These are phyloP conservation scores for Menura novaehollandiae DNA, from an alignment of 2,113 vertebrate genomes.

Conservation along the genomic window DNA sequence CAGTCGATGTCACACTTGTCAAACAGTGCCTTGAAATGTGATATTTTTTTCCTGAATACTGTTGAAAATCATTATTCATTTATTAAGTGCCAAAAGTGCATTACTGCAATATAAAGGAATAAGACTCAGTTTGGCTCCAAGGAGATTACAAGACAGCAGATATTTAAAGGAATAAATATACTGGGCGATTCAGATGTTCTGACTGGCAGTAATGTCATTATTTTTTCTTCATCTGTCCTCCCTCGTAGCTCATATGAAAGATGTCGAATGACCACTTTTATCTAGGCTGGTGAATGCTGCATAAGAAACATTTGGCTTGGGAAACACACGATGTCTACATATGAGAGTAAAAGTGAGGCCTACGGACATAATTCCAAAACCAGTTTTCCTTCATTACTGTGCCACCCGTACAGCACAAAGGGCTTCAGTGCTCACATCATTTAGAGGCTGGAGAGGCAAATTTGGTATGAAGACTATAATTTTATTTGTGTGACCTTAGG, in stretches of 20 bases:
- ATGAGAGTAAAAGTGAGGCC: background rate
- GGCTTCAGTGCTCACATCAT: background rate
- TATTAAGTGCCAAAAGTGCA: conserved; percentile 6
- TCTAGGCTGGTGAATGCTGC: background rate
- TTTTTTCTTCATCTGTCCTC: conserved; percentile 23
- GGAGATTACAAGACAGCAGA: background rate
- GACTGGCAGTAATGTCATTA: background rate
- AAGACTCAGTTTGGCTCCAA: background rate
- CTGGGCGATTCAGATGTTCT: background rate
- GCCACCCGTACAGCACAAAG: background rate
- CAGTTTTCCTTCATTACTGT: background rate
- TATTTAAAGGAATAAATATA: conserved; percentile 1
- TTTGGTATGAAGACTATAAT: background rate
- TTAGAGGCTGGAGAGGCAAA: background rate
- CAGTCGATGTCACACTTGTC: background rate
- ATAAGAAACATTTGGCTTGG: background rate
- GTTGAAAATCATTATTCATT: conserved; percentile 11
- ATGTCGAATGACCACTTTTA: background rate
- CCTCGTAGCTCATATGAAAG: background rate
- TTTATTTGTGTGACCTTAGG: background rate
- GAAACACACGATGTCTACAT: background rate
- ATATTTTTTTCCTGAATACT: background rate
- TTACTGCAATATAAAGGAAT: background rate
- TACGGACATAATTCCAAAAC: background rate
- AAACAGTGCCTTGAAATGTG: background rate